A percentile compares a stretch with the other conserved stretches of the same genome.
phyloP scores from a whole-genome alignment of 2,797 vertebrate species.

The Sebastes diploproa region DNA sequence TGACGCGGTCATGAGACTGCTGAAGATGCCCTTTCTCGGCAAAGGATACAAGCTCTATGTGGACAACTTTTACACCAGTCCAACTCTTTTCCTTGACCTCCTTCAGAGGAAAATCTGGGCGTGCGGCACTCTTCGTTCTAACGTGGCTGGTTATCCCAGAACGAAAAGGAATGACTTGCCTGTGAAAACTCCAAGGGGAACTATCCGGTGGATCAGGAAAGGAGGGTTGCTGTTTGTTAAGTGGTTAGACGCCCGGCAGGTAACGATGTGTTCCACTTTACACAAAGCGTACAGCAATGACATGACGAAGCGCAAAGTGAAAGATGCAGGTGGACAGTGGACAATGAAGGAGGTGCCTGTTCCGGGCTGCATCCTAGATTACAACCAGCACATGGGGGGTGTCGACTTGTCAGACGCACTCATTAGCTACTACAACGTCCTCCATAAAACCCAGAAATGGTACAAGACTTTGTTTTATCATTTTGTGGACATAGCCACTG shows the following conservation, averaged over 20 bases:
- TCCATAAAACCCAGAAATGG: constrained; percentile 74
- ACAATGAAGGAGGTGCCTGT: constrained; percentile 43
- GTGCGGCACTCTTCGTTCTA: constrained; percentile 62
- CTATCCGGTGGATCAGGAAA: constrained; percentile 63
- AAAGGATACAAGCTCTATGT: constrained; percentile 76
- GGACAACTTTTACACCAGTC: constrained; percentile 78
- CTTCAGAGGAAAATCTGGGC: constrained; percentile 60
- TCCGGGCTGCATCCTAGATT: constrained; percentile 64
- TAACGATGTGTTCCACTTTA: constrained; percentile 60
- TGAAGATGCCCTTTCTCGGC: constrained; percentile 62
- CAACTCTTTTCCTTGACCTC: constrained; percentile 63
- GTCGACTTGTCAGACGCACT: constrained; percentile 77
- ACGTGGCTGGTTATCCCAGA: constrained; percentile 45
- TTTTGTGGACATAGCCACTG: constrained; percentile 75
- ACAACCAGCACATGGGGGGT: constrained; percentile 75
- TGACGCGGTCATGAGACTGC: constrained; percentile 66
- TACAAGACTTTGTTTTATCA: constrained; percentile 77
- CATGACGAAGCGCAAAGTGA: constrained; percentile 39
- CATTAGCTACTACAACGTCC: constrained; percentile 73
- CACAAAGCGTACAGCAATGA: constrained; percentile 59
- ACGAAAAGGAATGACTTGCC: constrained; percentile 29
- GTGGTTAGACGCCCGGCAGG: constrained; percentile 64
- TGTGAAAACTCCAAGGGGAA: constrained; percentile 44
- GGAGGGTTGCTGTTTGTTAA: constrained; percentile 58
- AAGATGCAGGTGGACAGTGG: constrained; percentile 46